Base-by-base conservation (phyloP, 2,113 vertebrate genomes). In the Nothocercus nigrocapillus region DNA sequence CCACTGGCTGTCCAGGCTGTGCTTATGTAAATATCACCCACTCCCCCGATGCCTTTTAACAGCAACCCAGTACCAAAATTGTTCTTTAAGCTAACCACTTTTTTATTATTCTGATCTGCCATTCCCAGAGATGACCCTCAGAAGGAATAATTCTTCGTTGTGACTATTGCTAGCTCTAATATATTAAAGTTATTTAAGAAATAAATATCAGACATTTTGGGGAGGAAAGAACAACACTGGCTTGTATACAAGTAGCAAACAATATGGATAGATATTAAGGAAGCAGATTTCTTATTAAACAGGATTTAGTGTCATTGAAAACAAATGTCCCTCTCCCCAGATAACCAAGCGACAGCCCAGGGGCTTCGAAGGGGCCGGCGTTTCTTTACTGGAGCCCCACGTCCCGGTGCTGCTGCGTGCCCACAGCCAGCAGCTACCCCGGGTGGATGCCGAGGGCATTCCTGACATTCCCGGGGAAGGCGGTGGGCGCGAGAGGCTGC, bases 381-480 rank as follows among this genome's bases (percentile, higher is more conserved):
- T 11, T 73, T 36, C 66, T 76, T 75, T 72, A 47, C 47, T 79
- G 68, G 87, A 30, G 24, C 64, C 90, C 93, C 44, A n/a, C 28
- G 61, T 13, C 47, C 49, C 76, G 32, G 30, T 53, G 82, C 84
- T 89, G 81, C 63, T 7, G 16, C 72, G 42, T 87, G 62, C 27
- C 67, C 85, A 74, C 17, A 94, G 70, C 75, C 70, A 80, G 85
- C 11, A 82, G 45, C 61, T 93, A 95, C 88, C 90, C 73, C 74
- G 85, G 70, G 87, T 53, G 70, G 95, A 82, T 25, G 85, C 63
- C 84, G 69, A 91, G 45, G 81, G 75, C 87, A 96, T 96, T 96
- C 96, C 89, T 95, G 54, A 66, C 92, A 93, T 97, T 97, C 95
- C 95, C 30, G 2, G 38, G 82, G 91, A 82, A 82, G 45, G 45